Conservation (phyloP, 1,140 invertebrate genomes). For the Tribolium castaneum region DNA sequence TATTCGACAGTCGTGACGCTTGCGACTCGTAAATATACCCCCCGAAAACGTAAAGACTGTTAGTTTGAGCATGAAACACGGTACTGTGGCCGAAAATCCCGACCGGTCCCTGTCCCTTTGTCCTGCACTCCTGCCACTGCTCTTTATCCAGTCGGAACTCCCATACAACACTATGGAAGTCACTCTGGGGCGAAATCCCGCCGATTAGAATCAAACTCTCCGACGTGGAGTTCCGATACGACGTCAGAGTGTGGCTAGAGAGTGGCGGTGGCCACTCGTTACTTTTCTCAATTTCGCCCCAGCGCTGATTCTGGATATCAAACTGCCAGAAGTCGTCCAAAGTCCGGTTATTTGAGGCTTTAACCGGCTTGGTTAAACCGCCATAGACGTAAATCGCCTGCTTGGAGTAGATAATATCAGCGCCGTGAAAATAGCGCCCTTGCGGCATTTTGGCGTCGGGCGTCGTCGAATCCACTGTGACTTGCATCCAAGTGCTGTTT, state of each 20-base stretch:
- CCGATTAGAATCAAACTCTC: conserved; percentile 88
- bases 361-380: conserved; percentile 75
- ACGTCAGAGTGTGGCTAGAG: conserved; percentile 89
- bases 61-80: conserved; percentile 83
- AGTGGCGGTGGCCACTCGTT: conserved; percentile 73
- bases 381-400: conserved; percentile 92
- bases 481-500: conserved; percentile 88
- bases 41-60: conserved; percentile 92
- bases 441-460: conserved; percentile 86
- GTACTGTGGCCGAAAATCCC: conserved; percentile 92
- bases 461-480: conserved; percentile 85
- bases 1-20: conserved; percentile 73
- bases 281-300: conserved; percentile 77
- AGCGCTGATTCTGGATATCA: conserved; percentile 85
- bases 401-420: conserved; percentile 85
- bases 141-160: conserved; percentile 82
- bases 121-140: conserved; percentile 69
- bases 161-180: conserved; percentile 83
- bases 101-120: conserved; percentile 78
- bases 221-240: conserved; percentile 77
- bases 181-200: conserved; percentile 84
- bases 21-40: conserved; percentile 74
- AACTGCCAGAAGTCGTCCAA: conserved; percentile 94
- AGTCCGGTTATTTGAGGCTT: conserved; percentile 72
- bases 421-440: conserved; percentile 88